phyloP scores from a whole-genome alignment of 2,113 vertebrate species.

The Chauna torquata region DNA sequence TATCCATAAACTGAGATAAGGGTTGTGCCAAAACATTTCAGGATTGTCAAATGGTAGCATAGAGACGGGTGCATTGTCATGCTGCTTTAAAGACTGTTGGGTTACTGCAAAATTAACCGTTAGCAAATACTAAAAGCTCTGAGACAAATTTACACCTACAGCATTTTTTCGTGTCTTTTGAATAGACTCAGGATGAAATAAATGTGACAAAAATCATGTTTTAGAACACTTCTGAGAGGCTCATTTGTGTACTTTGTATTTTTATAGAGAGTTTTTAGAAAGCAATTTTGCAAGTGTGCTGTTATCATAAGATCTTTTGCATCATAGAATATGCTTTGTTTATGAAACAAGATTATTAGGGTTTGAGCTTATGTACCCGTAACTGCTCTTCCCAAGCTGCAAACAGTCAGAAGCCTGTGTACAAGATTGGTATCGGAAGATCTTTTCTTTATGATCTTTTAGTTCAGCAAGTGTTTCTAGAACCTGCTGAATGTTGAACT shows the following conservation, averaged over 20 bases:
- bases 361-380: background rate
- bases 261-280: background rate
- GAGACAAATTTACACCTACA: background rate
- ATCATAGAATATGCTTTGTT: background rate
- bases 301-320: background rate
- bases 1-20: slow-evolving; percentile 32
- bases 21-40: slow-evolving; percentile 25
- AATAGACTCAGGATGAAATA: background rate
- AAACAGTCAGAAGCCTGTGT: background rate
- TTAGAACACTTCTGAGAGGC: background rate
- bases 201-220: background rate
- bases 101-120: background rate
- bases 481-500: background rate
- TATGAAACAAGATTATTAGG: background rate
- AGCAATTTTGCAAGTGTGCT: background rate
- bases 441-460: background rate
- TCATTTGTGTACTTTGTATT: background rate
- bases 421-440: background rate
- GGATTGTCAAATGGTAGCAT: background rate
- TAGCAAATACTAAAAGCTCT: background rate
- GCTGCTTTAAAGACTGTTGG: background rate
- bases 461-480: background rate
- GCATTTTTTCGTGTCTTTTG: background rate
- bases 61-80: background rate
- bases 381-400: background rate